Base-by-base conservation (phyloP, 2,888 invertebrate species). In the Blera fallax region DNA sequence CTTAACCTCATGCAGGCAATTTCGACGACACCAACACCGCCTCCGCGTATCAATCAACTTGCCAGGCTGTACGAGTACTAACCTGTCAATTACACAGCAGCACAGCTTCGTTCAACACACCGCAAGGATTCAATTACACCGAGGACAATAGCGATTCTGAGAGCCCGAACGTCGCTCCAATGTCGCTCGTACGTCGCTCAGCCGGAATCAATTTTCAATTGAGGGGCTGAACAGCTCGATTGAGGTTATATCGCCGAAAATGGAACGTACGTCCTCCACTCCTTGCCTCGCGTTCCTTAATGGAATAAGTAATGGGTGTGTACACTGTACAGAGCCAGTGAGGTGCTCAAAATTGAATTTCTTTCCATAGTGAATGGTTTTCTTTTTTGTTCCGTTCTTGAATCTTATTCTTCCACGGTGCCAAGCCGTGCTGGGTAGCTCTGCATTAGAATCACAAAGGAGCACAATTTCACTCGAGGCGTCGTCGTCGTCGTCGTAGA, bases 261-360 rank as follows among this genome's bases (percentile, higher is more conserved):
- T 34, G 78, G 21, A 69, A 80, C 74, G 62, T 74, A 56, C 79
- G 40, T 52, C 74, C 62, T 79, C 32, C 56, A 24, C 16, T 16
- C 16, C 60, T 64, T 64, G 54, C 48, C 52, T 56, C 67, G 62
- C 74, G 82, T 65, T 80, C 54, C 84, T 84, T 84, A 84, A 84
- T 84, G 84, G 84, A 84, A 84, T 84, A 84, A 84, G 80, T 80
- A 84, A 84, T 84, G 80, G 80, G 16, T 73, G 73, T 69, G 65
- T 60, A 67, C 65, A 58, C 48, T 32, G 67, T 74, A 79, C 29
- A 50, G 69, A 74, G 40, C 64, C 74, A 80, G 84, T 80, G 84
- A 84, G 84, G 84, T 84, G 84, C 80, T 84, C 64, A 84, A 84
- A 80, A 84, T 84, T 84, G 84, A 84, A 84, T 84, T 84, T 84